These are phyloP conservation scores for Portevinia maculata DNA, from an alignment of 2,888 invertebrate species.

Conservation along the genomic window DNA sequence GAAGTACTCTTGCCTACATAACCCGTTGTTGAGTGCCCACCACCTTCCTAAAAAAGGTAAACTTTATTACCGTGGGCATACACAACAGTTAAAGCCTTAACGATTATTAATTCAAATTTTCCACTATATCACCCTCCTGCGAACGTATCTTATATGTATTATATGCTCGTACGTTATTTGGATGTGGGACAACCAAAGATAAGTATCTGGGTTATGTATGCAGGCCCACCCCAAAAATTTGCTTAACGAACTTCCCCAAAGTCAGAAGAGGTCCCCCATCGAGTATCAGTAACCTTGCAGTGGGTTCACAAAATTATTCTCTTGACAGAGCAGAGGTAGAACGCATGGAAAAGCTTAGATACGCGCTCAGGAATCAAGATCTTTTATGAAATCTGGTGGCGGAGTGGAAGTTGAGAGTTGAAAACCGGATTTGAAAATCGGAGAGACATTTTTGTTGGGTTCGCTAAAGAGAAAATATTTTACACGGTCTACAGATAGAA, in stretches of 20 bases:
- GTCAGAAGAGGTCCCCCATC: conserved; percentile 7
- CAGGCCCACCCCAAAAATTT: conserved; percentile 31
- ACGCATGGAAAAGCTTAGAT: background rate
- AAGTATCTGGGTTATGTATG: conserved; percentile 59
- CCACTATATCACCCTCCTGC: conserved; percentile 46
- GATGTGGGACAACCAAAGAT: conserved; percentile 58
- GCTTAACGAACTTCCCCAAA: conserved; percentile 51
- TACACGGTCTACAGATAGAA: conserved; percentile 36
- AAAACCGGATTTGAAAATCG: conserved; percentile 34
- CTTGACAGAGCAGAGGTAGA: conserved; percentile 1
- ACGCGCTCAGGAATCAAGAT: conserved; percentile 10
- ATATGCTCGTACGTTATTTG: conserved; percentile 10
- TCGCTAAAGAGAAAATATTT: conserved; percentile 28
- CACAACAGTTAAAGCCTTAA: conserved; percentile 64
- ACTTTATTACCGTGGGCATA: conserved; percentile 64
- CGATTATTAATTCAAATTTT: conserved; percentile 73
- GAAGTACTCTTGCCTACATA: conserved; percentile 57
- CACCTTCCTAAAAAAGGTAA: conserved; percentile 44
- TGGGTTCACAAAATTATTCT: conserved; percentile 38
- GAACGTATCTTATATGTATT: conserved; percentile 11
- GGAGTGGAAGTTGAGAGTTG: conserved; percentile 8
- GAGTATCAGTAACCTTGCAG: conserved; percentile 29
- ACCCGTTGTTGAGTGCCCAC: conserved; percentile 22
- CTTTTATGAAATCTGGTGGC: conserved; percentile 5
- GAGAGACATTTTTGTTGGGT: conserved; percentile 9